These are phyloP conservation scores for Proteles cristata DNA, from an alignment of 2,113 vertebrate genomes.

Conservation along the genomic window DNA sequence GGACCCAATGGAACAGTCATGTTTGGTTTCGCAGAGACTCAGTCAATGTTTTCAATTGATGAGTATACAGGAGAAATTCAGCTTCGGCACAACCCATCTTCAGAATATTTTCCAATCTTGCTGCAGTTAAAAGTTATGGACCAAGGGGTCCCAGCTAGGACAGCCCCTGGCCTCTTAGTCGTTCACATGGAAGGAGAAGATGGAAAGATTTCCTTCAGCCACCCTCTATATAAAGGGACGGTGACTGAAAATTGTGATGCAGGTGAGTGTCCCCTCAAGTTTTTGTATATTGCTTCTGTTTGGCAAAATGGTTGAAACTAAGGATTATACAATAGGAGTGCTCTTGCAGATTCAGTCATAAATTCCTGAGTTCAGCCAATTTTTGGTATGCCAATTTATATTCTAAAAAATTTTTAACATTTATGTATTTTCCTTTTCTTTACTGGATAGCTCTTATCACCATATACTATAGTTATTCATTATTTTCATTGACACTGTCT, in stretches of 20 bases:
- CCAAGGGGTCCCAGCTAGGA: conserved; percentile 87
- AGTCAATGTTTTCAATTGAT: conserved; percentile 88
- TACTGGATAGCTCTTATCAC: neutral
- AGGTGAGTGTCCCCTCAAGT: conserved; percentile 84
- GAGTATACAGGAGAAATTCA: conserved; percentile 88
- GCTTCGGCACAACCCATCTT: conserved; percentile 83
- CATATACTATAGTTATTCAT: neutral
- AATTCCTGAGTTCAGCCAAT: neutral
- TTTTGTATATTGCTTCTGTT: neutral
- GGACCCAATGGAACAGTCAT: conserved; percentile 90
- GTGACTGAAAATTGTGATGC: conserved; percentile 91
- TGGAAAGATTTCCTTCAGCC: conserved; percentile 88
- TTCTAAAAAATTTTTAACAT: too few species aligned
- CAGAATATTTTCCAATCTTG: conserved; percentile 85
- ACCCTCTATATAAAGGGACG: conserved; percentile 85
- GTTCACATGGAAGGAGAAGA: conserved; percentile 88
- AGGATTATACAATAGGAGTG: neutral
- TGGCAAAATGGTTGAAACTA: neutral
- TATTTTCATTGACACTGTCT: neutral
- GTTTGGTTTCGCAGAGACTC: conserved; percentile 84
- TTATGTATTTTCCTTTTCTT: neutral
- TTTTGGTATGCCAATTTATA: neutral
- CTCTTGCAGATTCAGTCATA: neutral
- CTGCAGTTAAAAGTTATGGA: conserved; percentile 89
- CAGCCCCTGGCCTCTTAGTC: conserved; percentile 89